Evolutionary conservation across 2,113 vertebrate genomes (phyloP), one percentile per base, ranked within the genome.

Genomic region (Gnathochromis pfefferi): DNA sequence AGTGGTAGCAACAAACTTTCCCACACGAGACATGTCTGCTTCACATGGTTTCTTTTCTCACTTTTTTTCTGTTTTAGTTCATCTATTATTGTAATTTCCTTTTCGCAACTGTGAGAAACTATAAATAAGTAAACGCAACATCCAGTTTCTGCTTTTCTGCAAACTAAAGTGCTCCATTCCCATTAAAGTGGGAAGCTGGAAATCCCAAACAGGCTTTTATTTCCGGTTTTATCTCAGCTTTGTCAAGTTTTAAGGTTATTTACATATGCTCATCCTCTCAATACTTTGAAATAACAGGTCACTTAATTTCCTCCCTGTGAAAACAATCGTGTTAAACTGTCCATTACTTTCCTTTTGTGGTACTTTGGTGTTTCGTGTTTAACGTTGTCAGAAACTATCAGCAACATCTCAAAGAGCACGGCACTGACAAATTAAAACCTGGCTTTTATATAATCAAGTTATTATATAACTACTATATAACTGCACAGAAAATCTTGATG

Each of bases 1-100:
- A 92, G 94, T 95, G 93, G 95, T 80, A 17, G 86, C 89, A 58
- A 86, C 89, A 91, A 91, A 81, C 82, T 51, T 51, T 5, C 58
- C 85, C 57, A 35, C 93, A 68, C 2, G 17, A 89, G 21, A 90
- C 87, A 87, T 80, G 87, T 47, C 80, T 42, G 84, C 82, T 14
- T 86, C 63, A 23, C 51, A 2, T 1, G 4, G 28, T 58, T 81
- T 7, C 9, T 65, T 26, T n/a, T 33, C 17, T 70, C 40, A 4
- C 31, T 51, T 17, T 35, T 35, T 45, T 42, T 35, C 9, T 17
- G 26, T 38, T 2, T 83, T 16, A 57, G 2, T 54, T 28, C 5
- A 12, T 16, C 70, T 28, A 6, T 5, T 38, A 65, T 21, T 65
- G 4, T 65, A 38, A 21, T 38, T 65, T 65, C 60, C 60, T 38